phyloP scores from a whole-genome alignment of 2,113 vertebrate genomes.

The Crotalus horridus region DNA sequence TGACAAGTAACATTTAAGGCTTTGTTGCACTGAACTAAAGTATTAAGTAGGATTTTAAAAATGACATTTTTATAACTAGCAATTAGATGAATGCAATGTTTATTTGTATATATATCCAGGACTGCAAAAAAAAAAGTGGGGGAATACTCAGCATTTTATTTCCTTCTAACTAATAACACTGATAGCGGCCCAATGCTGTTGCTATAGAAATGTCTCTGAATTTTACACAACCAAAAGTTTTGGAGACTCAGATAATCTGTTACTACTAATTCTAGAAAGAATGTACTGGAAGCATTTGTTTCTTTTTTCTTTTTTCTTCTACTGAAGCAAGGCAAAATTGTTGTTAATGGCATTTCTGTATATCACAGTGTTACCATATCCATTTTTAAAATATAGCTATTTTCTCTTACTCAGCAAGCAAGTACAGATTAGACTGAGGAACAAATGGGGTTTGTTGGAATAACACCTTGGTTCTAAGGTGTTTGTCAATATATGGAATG shows the following conservation, averaged over 20 bases:
- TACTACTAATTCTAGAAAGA: conserved; percentile 31
- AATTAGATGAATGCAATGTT: conserved; percentile 69
- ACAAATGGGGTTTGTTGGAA: not conserved
- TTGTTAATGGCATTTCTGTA: not conserved
- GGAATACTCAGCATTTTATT: conserved; percentile 48
- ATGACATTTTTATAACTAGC: conserved; percentile 50
- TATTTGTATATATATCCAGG: conserved; percentile 44
- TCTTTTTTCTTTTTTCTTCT: not conserved
- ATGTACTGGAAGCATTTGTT: not conserved
- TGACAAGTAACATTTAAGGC: conserved; percentile 45
- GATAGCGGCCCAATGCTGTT: conserved; percentile 52
- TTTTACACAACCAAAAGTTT: conserved; percentile 43
- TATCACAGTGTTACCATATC: not conserved
- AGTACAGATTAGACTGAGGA: not conserved
- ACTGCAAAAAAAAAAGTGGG: conserved; percentile 13
- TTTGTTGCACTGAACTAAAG: conserved; percentile 45
- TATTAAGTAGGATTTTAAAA: conserved; percentile 31
- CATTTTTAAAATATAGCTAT: not conserved
- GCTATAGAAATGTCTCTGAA: conserved; percentile 65
- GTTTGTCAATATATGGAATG: not conserved
- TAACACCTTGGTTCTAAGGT: not conserved
- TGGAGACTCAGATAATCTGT: conserved; percentile 32
- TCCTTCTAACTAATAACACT: conserved; percentile 54
- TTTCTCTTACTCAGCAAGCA: not conserved
- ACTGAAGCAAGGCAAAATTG: not conserved